These are phyloP conservation scores for Valencia hispanica DNA, from an alignment of 2,797 vertebrate genomes.

Conservation along the genomic window DNA sequence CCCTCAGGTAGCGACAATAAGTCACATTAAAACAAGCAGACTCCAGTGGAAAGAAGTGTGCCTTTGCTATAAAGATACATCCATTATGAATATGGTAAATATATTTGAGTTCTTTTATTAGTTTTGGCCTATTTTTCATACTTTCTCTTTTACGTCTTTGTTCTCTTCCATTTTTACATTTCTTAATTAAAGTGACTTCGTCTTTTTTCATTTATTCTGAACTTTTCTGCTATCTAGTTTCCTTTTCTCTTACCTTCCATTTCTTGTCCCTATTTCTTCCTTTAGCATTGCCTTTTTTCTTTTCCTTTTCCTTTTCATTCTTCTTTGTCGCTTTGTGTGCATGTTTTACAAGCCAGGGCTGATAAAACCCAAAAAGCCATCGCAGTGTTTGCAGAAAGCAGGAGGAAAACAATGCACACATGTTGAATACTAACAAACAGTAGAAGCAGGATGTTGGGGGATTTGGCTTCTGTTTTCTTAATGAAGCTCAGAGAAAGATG, in stretches of 20 bases:
- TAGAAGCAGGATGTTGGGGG: background rate
- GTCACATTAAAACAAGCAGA: background rate
- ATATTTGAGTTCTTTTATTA: background rate
- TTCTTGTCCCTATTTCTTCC: background rate
- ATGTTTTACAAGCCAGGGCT: background rate
- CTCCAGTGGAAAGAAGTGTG: background rate
- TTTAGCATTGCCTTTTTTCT: background rate
- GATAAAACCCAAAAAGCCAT: conserved; percentile 3
- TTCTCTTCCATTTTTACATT: background rate
- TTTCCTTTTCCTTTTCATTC: background rate
- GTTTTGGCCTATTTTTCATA: background rate
- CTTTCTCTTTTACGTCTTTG: background rate
- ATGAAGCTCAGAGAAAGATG: conserved; percentile 23
- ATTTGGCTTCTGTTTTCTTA: conserved; percentile 38
- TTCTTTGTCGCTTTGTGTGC: background rate
- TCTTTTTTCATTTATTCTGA: background rate
- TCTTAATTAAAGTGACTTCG: background rate
- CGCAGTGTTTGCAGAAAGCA: background rate
- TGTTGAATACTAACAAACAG: background rate
- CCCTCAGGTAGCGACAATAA: background rate
- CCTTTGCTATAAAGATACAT: background rate
- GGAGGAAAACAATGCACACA: conserved; percentile 3
- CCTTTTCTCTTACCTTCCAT: background rate
- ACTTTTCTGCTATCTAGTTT: background rate
- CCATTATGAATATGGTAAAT: background rate